A percentile compares a stretch with the other conserved stretches of the same genome.
phyloP scores from a whole-genome alignment of 2,888 invertebrate species.

The Lissocephala sabroskyi region DNA sequence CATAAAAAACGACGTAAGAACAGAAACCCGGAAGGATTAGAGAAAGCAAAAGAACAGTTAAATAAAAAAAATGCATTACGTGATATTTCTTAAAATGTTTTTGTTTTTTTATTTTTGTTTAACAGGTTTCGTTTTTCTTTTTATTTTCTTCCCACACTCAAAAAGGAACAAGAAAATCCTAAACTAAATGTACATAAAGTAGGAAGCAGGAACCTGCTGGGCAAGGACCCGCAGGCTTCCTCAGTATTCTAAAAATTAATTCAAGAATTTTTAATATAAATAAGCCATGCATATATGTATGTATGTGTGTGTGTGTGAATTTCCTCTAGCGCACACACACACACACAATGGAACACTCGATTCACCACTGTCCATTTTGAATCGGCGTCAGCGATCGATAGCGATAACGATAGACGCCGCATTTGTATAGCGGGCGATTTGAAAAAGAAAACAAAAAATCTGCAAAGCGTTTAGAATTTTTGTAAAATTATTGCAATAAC shows the following conservation, averaged over 20 bases:
- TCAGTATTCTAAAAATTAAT: too few species aligned
- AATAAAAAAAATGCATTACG: constrained; percentile 57
- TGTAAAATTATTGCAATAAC: constrained; percentile 20
- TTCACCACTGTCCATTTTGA: constrained; percentile 3
- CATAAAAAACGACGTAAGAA: constrained; percentile 6
- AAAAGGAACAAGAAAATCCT: constrained; percentile 1
- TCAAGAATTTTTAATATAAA: constrained; percentile 24
- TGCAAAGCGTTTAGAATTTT: neutral
- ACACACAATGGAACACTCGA: too few species aligned
- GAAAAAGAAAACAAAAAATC: constrained; percentile 17
- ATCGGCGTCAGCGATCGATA: constrained; percentile 43
- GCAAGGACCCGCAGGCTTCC: too few species aligned
- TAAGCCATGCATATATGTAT: too few species aligned
- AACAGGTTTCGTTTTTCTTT: neutral
- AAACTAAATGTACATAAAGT: constrained; percentile 40
- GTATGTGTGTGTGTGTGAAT: constrained; percentile 50
- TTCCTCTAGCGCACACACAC: constrained; percentile 42
- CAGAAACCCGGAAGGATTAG: constrained; percentile 1
- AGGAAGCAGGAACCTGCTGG: too few species aligned
- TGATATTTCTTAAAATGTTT: constrained; percentile 60
- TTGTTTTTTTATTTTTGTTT: constrained; percentile 17
- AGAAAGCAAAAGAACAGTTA: constrained; percentile 26
- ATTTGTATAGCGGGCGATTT: neutral
- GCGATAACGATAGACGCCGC: too few species aligned
- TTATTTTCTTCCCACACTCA: constrained; percentile 8